These are phyloP conservation scores for Paramormyrops kingsleyae DNA, from an alignment of 2,113 vertebrate genomes.

Conservation along the genomic window DNA sequence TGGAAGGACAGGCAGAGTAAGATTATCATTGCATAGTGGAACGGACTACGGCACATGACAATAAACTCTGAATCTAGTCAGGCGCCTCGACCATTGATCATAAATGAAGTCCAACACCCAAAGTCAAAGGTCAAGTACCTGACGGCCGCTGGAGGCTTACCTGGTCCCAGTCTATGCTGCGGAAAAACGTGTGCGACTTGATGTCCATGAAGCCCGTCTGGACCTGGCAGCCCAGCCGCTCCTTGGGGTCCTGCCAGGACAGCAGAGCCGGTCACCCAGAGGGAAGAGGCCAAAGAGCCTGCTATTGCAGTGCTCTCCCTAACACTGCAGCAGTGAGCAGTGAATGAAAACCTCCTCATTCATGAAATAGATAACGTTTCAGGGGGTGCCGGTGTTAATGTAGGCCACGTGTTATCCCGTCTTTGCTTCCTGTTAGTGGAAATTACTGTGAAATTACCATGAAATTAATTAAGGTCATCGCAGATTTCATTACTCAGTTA, in stretches of 20 bases:
- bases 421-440: neutral
- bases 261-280: conserved; percentile 18
- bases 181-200: conserved; percentile 96
- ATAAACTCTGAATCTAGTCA: neutral
- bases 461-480: conserved; percentile 8
- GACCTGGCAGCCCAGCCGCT: conserved; percentile 89
- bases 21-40: neutral
- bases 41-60: neutral
- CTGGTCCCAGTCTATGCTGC: conserved; percentile 98
- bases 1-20: neutral
- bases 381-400: neutral
- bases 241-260: conserved; percentile 84
- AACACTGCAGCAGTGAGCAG: neutral
- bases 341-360: neutral
- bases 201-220: conserved; percentile 93
- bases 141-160: conserved; percentile 55
- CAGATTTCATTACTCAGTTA: conserved; percentile 1
- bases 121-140: neutral
- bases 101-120: neutral
- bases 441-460: conserved; percentile 5
- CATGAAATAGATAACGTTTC: neutral
- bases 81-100: neutral
- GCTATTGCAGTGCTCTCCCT: no score
- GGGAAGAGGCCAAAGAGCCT: neutral
- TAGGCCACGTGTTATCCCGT: neutral